These are phyloP conservation scores for Australoheros facetus DNA, from an alignment of 2,797 vertebrate species.

Conservation along the genomic window DNA sequence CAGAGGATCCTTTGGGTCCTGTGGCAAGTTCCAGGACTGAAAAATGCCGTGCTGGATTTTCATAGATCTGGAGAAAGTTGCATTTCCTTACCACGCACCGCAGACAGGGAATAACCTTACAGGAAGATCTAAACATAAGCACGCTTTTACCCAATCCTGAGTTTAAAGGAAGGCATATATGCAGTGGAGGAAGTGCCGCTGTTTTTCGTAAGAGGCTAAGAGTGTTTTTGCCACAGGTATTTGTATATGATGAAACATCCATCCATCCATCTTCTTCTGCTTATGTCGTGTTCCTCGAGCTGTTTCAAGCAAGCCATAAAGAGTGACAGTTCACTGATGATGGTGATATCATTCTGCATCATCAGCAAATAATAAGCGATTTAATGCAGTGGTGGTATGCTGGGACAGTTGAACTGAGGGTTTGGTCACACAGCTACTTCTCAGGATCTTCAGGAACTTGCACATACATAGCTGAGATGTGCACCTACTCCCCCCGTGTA, in stretches of 20 bases:
- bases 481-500: not conserved
- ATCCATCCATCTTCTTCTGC: no score
- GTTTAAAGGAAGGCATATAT: not conserved
- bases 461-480: not conserved
- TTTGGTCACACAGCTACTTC: not conserved
- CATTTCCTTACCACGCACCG: not conserved
- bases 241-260: not conserved
- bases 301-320: no score
- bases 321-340: not conserved
- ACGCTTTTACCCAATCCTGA: not conserved
- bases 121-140: not conserved
- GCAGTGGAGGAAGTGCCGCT: not conserved
- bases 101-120: not conserved
- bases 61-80: not conserved
- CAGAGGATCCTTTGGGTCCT: not conserved
- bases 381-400: fast-evolving
- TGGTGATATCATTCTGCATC: not conserved
- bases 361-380: not conserved
- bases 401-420: not conserved
- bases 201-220: not conserved
- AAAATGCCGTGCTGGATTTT: not conserved
- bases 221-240: not conserved
- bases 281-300: no score
- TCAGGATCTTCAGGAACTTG: not conserved
- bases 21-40: not conserved